Conservation (phyloP, 2,888 invertebrate species). For the Dryocosmus kuriphilus region DNA sequence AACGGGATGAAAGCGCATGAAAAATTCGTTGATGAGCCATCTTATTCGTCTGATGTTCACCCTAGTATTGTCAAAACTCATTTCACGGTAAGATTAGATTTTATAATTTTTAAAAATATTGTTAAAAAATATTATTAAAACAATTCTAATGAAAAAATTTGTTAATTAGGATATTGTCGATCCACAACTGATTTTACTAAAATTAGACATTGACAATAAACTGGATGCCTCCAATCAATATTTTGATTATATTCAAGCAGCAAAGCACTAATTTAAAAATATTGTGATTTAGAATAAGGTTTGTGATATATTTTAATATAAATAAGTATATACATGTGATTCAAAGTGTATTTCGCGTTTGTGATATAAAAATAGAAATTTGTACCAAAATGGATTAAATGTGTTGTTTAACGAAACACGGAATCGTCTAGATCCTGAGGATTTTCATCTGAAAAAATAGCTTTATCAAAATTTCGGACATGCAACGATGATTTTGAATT, state of each 20-base stretch:
- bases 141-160: neutral
- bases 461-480: neutral
- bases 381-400: neutral
- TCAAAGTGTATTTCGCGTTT: neutral
- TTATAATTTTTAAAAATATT: neutral
- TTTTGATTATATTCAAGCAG: slow-evolving; percentile 21
- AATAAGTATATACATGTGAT: slow-evolving; percentile 21
- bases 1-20: neutral
- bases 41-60: slow-evolving; percentile 6
- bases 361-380: neutral
- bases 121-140: neutral
- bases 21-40: slow-evolving; percentile 17
- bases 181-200: slow-evolving; percentile 33
- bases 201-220: slow-evolving; percentile 31
- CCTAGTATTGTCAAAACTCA: slow-evolving; percentile 14
- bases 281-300: neutral
- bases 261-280: slow-evolving; percentile 3
- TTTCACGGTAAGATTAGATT: slow-evolving; percentile 23
- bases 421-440: slow-evolving; percentile 27
- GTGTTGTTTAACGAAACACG: slow-evolving; percentile 5
- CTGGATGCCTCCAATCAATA: slow-evolving; percentile 32
- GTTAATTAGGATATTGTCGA: slow-evolving; percentile 25
- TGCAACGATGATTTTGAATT: too few relatives aligned
- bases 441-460: slow-evolving; percentile 25
- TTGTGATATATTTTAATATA: slow-evolving; percentile 13